Evolutionary conservation across 2,797 vertebrate genomes (phyloP).

Genomic region (Fistularia commersonii): DNA sequence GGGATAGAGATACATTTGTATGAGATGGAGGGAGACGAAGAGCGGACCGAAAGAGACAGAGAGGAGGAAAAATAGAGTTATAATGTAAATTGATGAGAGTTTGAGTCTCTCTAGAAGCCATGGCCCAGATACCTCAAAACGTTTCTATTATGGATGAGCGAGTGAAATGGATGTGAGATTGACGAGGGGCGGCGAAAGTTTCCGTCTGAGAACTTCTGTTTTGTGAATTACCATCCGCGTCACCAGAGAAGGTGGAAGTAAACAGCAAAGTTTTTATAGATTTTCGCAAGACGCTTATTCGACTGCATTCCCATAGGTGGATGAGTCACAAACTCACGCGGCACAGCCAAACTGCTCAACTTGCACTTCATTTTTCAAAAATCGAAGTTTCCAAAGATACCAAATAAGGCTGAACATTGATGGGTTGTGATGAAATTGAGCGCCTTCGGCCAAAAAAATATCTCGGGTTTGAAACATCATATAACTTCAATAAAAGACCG

Average conservation of each 20-base stretch:
- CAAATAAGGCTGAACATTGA: not conserved
- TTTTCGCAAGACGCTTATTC: not conserved
- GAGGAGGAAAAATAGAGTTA: constrained; percentile 25
- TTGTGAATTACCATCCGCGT: constrained; percentile 6
- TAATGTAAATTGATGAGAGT: constrained; percentile 66
- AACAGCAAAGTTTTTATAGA: not conserved
- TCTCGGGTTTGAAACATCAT: not conserved
- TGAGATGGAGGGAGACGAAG: constrained; percentile 39
- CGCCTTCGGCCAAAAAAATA: constrained; percentile 1
- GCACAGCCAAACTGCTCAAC: not conserved
- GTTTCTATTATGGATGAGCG: constrained; percentile 54
- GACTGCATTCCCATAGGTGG: not conserved
- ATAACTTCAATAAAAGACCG: not conserved
- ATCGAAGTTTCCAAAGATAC: not conserved
- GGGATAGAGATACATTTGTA: constrained; percentile 55
- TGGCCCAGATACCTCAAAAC: constrained; percentile 59
- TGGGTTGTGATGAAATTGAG: not conserved
- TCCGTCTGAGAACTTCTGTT: constrained; percentile 23
- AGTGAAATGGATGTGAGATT: constrained; percentile 29
- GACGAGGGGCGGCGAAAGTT: constrained; percentile 13
- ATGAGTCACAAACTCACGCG: not conserved
- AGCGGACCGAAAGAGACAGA: constrained; percentile 29
- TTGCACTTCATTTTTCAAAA: not conserved
- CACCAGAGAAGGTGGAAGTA: constrained; percentile 3
- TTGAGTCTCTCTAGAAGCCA: constrained; percentile 59